These are phyloP conservation scores for Tympanuchus pallidicinctus DNA, from an alignment of 2,113 vertebrate species.

Conservation along the genomic window DNA sequence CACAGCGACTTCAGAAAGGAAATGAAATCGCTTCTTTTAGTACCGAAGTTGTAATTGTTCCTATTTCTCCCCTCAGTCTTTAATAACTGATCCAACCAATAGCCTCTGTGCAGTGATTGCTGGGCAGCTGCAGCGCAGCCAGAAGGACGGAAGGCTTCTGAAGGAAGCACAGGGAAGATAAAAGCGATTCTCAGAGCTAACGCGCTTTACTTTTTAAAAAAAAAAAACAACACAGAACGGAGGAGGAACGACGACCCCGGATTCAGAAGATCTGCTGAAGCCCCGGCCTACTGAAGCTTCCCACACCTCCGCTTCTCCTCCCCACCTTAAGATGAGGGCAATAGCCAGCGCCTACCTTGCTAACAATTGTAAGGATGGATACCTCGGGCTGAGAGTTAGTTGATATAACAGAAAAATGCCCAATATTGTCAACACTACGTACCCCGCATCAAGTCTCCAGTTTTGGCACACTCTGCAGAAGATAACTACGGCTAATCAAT, in stretches of 20 bases:
- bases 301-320: not conserved
- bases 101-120: not conserved
- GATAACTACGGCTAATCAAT: not conserved
- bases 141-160: not conserved
- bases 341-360: not conserved
- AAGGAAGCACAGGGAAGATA: slow-evolving; percentile 22
- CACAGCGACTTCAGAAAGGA: not conserved
- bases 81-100: not conserved
- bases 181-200: slow-evolving; percentile 4
- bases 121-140: not conserved
- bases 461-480: not conserved
- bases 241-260: slow-evolving; percentile 31
- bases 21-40: slow-evolving; percentile 43
- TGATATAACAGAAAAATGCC: not conserved
- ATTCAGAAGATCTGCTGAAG: slow-evolving; percentile 24
- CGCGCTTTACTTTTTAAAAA: not conserved
- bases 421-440: not conserved
- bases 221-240: slow-evolving; percentile 3
- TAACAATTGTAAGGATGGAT: slow-evolving; percentile 11
- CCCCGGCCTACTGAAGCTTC: slow-evolving; percentile 32
- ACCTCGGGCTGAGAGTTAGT: not conserved
- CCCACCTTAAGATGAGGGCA: not conserved
- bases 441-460: not conserved
- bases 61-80: not conserved
- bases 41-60: slow-evolving; percentile 2